Conservation (phyloP, 1,140 invertebrate genomes). For the Hyles euphorbiae region DNA sequence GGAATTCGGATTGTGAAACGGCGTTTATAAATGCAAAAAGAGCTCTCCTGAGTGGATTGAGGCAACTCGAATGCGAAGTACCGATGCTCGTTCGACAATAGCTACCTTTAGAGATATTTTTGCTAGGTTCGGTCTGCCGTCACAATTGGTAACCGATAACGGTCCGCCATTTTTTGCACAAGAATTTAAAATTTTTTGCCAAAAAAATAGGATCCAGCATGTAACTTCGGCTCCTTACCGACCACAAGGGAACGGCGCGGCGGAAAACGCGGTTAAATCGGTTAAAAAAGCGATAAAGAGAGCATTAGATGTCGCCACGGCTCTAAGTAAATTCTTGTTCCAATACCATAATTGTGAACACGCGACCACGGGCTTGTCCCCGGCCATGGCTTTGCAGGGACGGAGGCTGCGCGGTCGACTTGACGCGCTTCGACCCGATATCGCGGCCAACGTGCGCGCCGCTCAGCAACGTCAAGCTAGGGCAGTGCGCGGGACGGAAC, state of each 20-base stretch:
- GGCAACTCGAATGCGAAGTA: slow-evolving; percentile 16
- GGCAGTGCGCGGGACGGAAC: neutral
- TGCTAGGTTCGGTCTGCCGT: slow-evolving; percentile 34
- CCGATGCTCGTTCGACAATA: slow-evolving; percentile 11
- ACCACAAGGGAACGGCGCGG: slow-evolving; percentile 28
- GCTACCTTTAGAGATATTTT: slow-evolving; percentile 16
- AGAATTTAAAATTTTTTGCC: slow-evolving; percentile 33
- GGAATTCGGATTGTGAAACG: slow-evolving; percentile 14
- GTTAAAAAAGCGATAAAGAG: slow-evolving; percentile 17
- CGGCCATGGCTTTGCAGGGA: slow-evolving; percentile 28
- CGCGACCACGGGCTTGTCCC: slow-evolving; percentile 25
- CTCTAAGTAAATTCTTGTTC: slow-evolving; percentile 13
- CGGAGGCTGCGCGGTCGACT: slow-evolving; percentile 22
- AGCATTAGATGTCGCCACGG: slow-evolving; percentile 7
- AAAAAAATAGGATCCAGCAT: slow-evolving; percentile 31
- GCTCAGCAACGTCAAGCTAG: slow-evolving; percentile 13
- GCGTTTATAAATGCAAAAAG: slow-evolving; percentile 19
- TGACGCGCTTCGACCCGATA: slow-evolving; percentile 26
- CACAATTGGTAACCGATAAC: slow-evolving; percentile 35
- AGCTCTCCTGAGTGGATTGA: slow-evolving; percentile 25
- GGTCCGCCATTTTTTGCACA: too few relatives aligned
- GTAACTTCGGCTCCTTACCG: slow-evolving; percentile 38
- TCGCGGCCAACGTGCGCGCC: slow-evolving; percentile 4
- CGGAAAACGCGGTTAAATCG: slow-evolving; percentile 19
- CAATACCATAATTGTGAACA: slow-evolving; percentile 31